Conservation (phyloP, 2,888 invertebrate species). For the Heterodera filipjevi region DNA sequence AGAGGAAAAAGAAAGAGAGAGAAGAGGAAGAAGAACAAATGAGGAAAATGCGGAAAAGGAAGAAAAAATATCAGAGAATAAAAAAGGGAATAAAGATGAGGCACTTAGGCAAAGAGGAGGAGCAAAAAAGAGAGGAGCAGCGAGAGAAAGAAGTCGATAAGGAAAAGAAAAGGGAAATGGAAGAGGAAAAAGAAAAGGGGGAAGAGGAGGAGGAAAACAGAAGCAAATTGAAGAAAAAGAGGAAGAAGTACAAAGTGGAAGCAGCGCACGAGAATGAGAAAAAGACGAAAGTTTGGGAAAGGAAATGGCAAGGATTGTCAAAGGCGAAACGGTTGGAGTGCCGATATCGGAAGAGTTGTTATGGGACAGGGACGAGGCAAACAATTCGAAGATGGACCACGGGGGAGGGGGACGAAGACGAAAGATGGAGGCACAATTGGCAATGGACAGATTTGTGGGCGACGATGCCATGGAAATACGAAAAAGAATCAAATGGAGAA, state of each 20-base stretch:
- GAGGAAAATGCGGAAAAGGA: neutral
- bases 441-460: neutral
- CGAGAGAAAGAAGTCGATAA: neutral
- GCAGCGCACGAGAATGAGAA: neutral
- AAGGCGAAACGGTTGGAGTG: neutral
- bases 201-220: neutral
- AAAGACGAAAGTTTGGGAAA: slow-evolving; percentile 16
- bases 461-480: neutral
- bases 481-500: slow-evolving; percentile 4
- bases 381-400: neutral
- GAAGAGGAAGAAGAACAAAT: neutral
- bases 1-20: neutral
- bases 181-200: neutral
- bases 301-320: neutral
- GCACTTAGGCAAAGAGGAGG: neutral
- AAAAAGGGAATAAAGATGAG: neutral
- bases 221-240: neutral
- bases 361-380: slow-evolving; percentile 51
- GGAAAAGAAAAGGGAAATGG: neutral
- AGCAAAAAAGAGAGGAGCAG: neutral
- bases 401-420: neutral
- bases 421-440: neutral
- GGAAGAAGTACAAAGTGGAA: neutral
- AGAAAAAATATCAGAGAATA: neutral
- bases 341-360: slow-evolving; percentile 54